Base-by-base conservation (phyloP, 2,113 vertebrate species). In the Cyanoramphus novaezelandiae region DNA sequence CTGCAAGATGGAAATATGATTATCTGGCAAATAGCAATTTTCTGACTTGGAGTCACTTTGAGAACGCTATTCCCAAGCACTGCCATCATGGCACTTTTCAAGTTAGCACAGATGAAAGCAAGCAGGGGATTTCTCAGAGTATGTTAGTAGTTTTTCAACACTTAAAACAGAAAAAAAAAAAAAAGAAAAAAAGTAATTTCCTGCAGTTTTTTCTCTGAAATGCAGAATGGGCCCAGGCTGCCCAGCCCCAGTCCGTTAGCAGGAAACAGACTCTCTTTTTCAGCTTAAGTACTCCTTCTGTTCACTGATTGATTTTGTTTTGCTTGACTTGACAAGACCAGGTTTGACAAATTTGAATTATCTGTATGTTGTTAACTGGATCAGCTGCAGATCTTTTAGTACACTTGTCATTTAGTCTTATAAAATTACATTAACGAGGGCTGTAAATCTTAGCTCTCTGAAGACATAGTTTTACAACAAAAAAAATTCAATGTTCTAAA, bases 301-400 rank as follows among this genome's bases (percentile, higher is more conserved):
- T 90, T 95, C 43, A 80, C 50, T 97, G 83, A 96, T 88, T 92
- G 88, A 95, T 96, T 97, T 95, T 91, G 53, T 84, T 97, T 94
- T 94, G 49, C 86, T 91, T 91, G 91, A 96, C 91, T 96, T 96
- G 94, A 95, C 94, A 97, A 94, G 88, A 93, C 79, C 47, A 88
- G 71, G 83, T 86, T 95, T 68, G 64, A 91, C 84, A 96, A 94
- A 96, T 94, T 80, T 91, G 88, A 96, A 76, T 82, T 82, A 86
- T 82, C 78, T 95, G 35, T 70, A 55, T 82, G 46, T 88, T 92
- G 53, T 49, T 83, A 86, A 91, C 78, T 92, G 76, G 86, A 95
- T 95, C 82, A 91, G 80, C 78, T 92, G 25, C 78, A 95, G 84
- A 84, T 71, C 33, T 72, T 89, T 63, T 72, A 91, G 71, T 72